Evolutionary conservation across 2,113 vertebrate species (phyloP), one percentile per base, ranked within the genome.

Genomic region (Aspidoscelis tigris): DNA sequence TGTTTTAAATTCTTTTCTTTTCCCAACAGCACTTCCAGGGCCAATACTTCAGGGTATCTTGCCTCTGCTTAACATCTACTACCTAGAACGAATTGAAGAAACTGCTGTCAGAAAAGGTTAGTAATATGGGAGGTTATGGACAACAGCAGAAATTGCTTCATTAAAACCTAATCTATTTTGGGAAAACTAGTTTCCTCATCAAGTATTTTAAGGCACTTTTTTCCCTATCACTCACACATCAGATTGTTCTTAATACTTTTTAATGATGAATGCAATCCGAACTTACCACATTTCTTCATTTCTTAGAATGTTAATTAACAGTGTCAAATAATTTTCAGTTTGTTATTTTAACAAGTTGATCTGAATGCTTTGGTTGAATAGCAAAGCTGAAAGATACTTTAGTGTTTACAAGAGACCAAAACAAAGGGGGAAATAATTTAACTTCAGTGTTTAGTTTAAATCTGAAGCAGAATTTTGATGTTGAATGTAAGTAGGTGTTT

Each of bases 11-110:
- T 85, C 87, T 3, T 92, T 88, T 87, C 92, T 78, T 87, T 81
- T 82, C 83, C 78, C 77, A 80, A 44, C 89, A 98, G 98, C 93
- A 91, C 96, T 98, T 82, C 98, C 98, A 76, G 87, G 91, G 5
- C 92, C 94, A 80, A 95, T 98, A 83, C 94, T 98, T 66, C 90
- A 96, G 93, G 96, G 96, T 9, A 96, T 98, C 69, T 93, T 98
- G 93, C 96, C 96, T 83, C 93, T 96, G 50, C 94, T 98, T 90
- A 97, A 96, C 55, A 92, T 98, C 14, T 97, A 96, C 92, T 96
- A 95, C 64, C 96, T 98, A 76, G 96, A 97, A 77, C 94, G 96
- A 76, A 95, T 97, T 78, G 97, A 98, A 93, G 94, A 93, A 41
- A 91, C 92, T 7, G 96, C 97, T 0, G 95, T 94, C 81, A 95